Evolutionary conservation across 2,888 invertebrate genomes (phyloP).

Genomic region (Onchidella celtica): DNA sequence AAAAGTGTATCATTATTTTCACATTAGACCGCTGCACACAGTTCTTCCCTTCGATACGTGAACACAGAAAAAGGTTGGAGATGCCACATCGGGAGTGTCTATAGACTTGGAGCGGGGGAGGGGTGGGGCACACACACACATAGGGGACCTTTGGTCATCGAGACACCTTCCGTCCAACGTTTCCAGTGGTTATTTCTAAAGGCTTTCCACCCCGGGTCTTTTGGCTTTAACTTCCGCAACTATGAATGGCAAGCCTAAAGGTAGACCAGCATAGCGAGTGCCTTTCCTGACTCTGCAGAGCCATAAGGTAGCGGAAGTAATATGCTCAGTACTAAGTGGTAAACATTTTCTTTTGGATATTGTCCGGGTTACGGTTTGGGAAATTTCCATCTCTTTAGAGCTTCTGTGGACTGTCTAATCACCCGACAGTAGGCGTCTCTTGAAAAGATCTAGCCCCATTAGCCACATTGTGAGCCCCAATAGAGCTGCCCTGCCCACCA

Average conservation of each 20-base stretch:
- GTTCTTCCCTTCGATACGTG: background rate
- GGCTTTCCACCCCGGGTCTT: background rate
- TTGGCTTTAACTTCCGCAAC: background rate
- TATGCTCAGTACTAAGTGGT: slow-evolving; percentile 15
- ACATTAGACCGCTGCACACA: background rate
- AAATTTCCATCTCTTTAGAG: background rate
- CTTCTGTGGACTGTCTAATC: slow-evolving; percentile 16
- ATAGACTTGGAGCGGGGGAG: too few relatives aligned
- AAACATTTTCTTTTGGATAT: slow-evolving; percentile 38
- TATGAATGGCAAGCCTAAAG: background rate
- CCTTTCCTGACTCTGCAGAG: background rate
- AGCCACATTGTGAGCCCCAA: slow-evolving; percentile 24
- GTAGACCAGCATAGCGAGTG: background rate
- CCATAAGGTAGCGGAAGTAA: slow-evolving; percentile 12
- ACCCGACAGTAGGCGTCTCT: slow-evolving; percentile 17
- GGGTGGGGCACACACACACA: too few relatives aligned
- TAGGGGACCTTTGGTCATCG: too few relatives aligned
- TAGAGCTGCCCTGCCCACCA: slow-evolving; percentile 5
- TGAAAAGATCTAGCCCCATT: slow-evolving; percentile 30
- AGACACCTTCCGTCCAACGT: too few relatives aligned
- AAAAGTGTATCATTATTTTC: slow-evolving; percentile 5
- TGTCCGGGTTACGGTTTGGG: slow-evolving; percentile 15
- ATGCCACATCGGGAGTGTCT: background rate
- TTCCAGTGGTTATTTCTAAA: too few relatives aligned
- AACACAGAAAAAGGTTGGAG: background rate